These are phyloP conservation scores for Mergus octosetaceus DNA, from an alignment of 2,797 vertebrate genomes.

Conservation along the genomic window DNA sequence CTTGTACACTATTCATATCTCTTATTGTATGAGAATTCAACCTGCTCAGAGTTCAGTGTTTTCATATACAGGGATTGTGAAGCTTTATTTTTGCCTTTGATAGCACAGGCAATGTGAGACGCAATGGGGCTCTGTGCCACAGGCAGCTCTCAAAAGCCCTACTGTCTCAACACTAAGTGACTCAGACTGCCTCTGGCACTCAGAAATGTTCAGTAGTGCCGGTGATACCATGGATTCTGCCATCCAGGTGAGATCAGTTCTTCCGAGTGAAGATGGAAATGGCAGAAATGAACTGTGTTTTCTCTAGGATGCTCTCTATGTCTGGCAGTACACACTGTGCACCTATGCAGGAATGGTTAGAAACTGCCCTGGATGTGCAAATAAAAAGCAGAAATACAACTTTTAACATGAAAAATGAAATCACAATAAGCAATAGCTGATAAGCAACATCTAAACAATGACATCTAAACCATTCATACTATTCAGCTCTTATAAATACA, in stretches of 20 bases:
- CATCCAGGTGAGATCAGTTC: conserved; percentile 20
- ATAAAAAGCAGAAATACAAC: neutral
- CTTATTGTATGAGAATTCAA: neutral
- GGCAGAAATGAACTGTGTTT: neutral
- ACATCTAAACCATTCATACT: fast-evolving
- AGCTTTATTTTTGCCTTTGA: neutral
- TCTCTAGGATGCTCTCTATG: neutral
- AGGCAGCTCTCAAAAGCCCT: conserved; percentile 33
- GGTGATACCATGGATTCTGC: neutral
- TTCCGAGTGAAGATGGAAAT: neutral
- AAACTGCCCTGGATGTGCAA: neutral
- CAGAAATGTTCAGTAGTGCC: neutral
- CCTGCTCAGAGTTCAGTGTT: neutral
- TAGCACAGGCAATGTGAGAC: neutral
- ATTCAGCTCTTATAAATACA: neutral
- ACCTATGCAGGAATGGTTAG: neutral
- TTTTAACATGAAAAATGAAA: neutral
- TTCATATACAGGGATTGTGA: neutral
- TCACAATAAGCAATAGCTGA: neutral
- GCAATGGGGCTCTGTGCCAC: conserved; percentile 13
- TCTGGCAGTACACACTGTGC: neutral
- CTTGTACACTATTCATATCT: neutral
- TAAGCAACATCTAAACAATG: neutral
- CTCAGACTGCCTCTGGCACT: conserved; percentile 3
- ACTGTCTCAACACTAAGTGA: conserved; percentile 31